Conservation (phyloP, 2,888 invertebrate genomes). For the Orthosia cruda region DNA sequence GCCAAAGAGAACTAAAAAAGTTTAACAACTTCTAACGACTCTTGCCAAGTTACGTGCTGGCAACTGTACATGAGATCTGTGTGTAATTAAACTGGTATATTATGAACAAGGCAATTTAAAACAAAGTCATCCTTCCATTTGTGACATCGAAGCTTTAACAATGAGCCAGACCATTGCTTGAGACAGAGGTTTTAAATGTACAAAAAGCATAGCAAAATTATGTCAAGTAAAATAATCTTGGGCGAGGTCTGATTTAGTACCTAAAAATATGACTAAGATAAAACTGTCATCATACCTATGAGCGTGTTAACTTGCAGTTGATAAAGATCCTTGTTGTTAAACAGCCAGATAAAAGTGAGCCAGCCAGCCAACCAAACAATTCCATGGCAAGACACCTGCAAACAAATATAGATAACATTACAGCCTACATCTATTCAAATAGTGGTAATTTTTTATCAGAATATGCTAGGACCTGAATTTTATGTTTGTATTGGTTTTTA, state of each 20-base stretch:
- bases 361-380: conserved; percentile 96
- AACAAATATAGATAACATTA: conserved; percentile 54
- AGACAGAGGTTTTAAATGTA: no score
- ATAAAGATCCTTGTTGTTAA: conserved; percentile 93
- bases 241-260: neutral
- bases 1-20: no score
- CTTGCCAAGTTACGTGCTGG: no score
- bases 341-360: conserved; percentile 95
- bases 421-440: neutral
- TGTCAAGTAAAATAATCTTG: neutral
- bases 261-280: neutral
- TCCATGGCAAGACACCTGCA: conserved; percentile 97
- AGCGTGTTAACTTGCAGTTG: conserved; percentile 97
- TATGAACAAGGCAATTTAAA: neutral
- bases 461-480: neutral
- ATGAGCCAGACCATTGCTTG: no score
- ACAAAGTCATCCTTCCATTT: neutral
- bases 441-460: neutral
- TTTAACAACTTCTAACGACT: no score
- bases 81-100: neutral
- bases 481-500: neutral
- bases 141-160: no score
- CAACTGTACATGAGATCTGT: neutral
- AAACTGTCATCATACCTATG: conserved; percentile 92
- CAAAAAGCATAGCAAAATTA: no score